Evolutionary conservation across 1,140 invertebrate species (phyloP), one percentile per base, ranked within the genome.

Genomic region (Nephila pilipes): DNA sequence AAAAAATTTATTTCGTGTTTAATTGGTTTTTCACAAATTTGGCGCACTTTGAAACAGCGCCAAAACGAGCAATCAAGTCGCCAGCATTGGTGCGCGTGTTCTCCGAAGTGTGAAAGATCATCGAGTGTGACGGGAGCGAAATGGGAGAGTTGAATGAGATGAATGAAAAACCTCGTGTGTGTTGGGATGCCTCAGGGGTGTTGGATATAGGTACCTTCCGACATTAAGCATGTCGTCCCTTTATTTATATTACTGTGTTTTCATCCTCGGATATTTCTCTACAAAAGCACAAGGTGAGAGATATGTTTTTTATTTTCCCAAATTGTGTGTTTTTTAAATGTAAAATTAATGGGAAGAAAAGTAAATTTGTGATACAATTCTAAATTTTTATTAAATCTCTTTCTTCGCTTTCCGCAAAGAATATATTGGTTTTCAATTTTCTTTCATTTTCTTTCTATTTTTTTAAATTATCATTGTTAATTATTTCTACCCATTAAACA

Each of bases 21-120:
- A n/a, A n/a, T n/a, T n/a, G n/a, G n/a, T n/a, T 46, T 46, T 22
- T 60, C 2, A 20, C 1, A 0, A 36, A 4, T 4, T 75, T 75
- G 65, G 65, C 65, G 14, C 25, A 16, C 29, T 32, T 36, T 16
- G 2, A 0, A 16, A 0, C 18, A 3, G 2, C 14, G 69, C 69
- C 69, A 36, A 75, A 32, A 16, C 1, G 16, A 32, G 29, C 20
- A 29, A 20, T 18, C 3, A 75, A 8, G 1, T 2, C 32, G 69
- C 69, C 69, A 36, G 12, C 14, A 36, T 1, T 14, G 32, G 29
- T 1, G 4, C 29, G 2, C 69, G 69, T 75, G 25, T n/a, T 25
- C 32, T 18, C 16, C 69, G 69, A 75, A 75, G 69, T 75, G 69
- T 75, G 69, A 75, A 75, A 75, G 69, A 75, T 25, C 69, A 36